phyloP scores from a whole-genome alignment of 2,888 invertebrate genomes.

The Agriotes lineatus region DNA sequence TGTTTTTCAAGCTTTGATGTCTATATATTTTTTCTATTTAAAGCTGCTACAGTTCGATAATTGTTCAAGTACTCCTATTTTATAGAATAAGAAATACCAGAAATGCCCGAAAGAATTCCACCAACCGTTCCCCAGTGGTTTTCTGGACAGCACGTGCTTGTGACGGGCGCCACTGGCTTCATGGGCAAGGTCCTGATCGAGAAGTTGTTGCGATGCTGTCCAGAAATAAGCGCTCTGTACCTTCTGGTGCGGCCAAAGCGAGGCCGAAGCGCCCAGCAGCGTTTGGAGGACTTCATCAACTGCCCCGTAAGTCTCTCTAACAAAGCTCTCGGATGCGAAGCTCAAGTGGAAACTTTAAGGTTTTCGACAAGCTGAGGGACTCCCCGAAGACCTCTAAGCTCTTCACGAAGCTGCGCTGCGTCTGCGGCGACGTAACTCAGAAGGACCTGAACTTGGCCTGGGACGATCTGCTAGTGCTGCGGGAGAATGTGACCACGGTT shows the following conservation, averaged over 20 bases:
- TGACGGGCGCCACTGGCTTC: conserved; percentile 89
- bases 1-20: too few species aligned
- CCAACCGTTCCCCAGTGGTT: conserved; percentile 62
- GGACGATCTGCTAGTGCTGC: conserved; percentile 66
- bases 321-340: too few species aligned
- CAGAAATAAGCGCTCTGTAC: conserved; percentile 76
- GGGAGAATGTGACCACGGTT: conserved; percentile 71
- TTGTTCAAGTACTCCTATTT: too few species aligned
- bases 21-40: too few species aligned
- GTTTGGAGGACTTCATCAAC: conserved; percentile 72
- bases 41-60: too few species aligned
- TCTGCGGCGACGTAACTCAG: conserved; percentile 66
- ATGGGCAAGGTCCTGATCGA: conserved; percentile 87
- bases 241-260: conserved; percentile 80
- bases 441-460: conserved; percentile 66
- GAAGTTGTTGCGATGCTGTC: conserved; percentile 80
- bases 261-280: conserved; percentile 73
- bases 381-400: conserved; percentile 51
- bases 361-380: conserved; percentile 56
- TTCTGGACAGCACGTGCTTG: conserved; percentile 73
- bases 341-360: conserved; percentile 54
- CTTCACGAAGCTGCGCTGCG: conserved; percentile 69
- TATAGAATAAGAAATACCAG: too few species aligned
- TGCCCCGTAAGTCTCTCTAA: conserved; percentile 67
- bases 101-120: conserved; percentile 21